Percentiles rank a stretch among this genome's conserved stretches.
These are phyloP conservation scores for Pseudoatta argentina DNA, from an alignment of 1,140 invertebrate species.

Conservation along the genomic window DNA sequence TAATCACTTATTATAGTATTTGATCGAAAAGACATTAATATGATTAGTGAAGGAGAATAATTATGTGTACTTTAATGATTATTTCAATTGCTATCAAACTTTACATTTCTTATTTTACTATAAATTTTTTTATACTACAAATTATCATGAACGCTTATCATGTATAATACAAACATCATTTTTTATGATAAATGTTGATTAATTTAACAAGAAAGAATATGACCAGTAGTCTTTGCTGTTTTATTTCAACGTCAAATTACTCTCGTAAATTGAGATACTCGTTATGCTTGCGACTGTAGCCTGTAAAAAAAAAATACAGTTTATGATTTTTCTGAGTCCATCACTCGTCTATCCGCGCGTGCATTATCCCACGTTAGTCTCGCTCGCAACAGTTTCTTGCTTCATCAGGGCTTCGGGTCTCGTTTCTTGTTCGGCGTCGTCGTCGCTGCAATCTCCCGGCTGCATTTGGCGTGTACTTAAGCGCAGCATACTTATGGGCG, in stretches of 20 bases:
- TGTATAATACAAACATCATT: neutral
- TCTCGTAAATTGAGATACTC: neutral
- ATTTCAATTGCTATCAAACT: neutral
- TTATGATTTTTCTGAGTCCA: conserved; percentile 5
- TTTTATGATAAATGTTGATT: neutral
- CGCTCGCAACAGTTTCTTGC: conserved; percentile 41
- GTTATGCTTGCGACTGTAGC: neutral
- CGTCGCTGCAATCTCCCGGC: conserved; percentile 20
- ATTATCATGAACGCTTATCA: neutral
- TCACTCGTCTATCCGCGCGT: neutral
- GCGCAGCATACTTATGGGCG: conserved; percentile 28
- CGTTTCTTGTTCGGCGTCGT: conserved; percentile 47
- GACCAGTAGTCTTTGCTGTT: neutral
- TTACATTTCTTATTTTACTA: neutral
- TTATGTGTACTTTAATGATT: neutral
- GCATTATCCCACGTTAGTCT: conserved; percentile 27
- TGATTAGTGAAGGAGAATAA: neutral
- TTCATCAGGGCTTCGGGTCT: conserved; percentile 25
- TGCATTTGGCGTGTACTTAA: conserved; percentile 69
- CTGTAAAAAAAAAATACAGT: neutral
- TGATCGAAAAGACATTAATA: neutral
- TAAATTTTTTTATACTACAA: neutral
- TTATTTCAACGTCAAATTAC: neutral
- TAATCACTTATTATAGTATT: neutral
- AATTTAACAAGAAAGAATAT: neutral